Evolutionary conservation across 2,113 vertebrate genomes (phyloP).

Genomic region (Pyxicephalus adspersus): DNA sequence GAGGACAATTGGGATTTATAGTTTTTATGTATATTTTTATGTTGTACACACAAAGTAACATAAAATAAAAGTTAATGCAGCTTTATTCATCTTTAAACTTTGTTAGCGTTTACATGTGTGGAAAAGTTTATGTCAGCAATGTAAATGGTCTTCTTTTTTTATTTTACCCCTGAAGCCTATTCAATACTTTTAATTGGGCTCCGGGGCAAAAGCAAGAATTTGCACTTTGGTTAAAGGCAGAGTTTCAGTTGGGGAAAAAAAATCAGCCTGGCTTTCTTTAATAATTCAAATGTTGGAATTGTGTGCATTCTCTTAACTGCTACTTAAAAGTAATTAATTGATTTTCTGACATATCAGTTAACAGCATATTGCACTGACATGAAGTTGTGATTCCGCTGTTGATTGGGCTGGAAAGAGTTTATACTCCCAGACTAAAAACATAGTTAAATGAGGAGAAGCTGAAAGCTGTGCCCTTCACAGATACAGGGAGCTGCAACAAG

Average conservation of each 20-base stretch:
- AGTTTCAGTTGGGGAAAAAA: constrained; percentile 61
- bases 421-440: constrained; percentile 66
- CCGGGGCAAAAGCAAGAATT: constrained; percentile 65
- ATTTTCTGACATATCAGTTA: constrained; percentile 99
- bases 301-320: constrained; percentile 89
- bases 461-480: not conserved
- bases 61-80: not conserved
- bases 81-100: not conserved
- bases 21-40: too few relatives aligned
- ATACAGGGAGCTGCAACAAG: too few relatives aligned
- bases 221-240: constrained; percentile 61
- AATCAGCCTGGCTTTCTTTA: constrained; percentile 77
- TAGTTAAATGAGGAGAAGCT: constrained; percentile 61
- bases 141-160: constrained; percentile 12
- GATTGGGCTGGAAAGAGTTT: constrained; percentile 62
- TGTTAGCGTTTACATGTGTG: not conserved
- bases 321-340: constrained; percentile 99
- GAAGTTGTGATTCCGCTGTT: constrained; percentile 68
- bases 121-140: constrained; percentile 17
- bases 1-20: too few relatives aligned
- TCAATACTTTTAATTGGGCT: constrained; percentile 63
- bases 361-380: constrained; percentile 81
- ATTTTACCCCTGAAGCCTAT: constrained; percentile 56
- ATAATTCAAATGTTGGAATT: constrained; percentile 91
- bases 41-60: too few relatives aligned